phyloP scores from a whole-genome alignment of 2,113 vertebrate species.

The Clarias gariepinus region DNA sequence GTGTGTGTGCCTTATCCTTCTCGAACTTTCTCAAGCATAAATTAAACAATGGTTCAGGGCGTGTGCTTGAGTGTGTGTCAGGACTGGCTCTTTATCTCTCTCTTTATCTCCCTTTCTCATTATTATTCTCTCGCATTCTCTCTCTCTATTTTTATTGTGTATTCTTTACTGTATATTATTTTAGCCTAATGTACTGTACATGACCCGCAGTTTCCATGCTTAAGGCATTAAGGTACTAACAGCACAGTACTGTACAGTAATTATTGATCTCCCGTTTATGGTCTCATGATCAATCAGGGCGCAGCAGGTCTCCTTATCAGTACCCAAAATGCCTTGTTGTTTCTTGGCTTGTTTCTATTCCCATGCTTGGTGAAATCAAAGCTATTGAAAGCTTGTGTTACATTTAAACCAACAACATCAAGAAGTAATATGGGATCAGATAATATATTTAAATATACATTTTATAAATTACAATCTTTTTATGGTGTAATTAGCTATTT shows the following conservation, averaged over 20 bases:
- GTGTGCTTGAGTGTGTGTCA: slow-evolving; percentile 18
- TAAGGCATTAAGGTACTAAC: neutral
- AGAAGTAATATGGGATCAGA: neutral
- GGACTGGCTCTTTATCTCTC: neutral
- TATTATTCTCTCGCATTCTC: neutral
- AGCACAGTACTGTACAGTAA: neutral
- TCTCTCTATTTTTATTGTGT: slow-evolving; percentile 28
- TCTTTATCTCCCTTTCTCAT: neutral
- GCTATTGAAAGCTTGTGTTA: neutral
- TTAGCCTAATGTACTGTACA: neutral
- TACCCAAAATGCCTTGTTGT: neutral
- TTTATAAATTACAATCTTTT: too few species aligned
- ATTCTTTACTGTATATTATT: neutral
- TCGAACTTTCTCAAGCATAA: neutral
- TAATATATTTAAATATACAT: neutral
- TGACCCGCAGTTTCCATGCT: slow-evolving; percentile 10
- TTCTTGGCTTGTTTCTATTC: neutral
- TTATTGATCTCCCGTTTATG: slow-evolving; percentile 1
- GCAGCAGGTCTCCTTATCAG: slow-evolving; percentile 1
- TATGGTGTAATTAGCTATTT: too few species aligned
- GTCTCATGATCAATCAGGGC: slow-evolving; percentile 9
- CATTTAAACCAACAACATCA: slow-evolving; percentile 7
- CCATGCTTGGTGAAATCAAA: neutral
- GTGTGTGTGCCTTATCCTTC: neutral
- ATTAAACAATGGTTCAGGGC: neutral